A percentile compares a stretch with the other conserved stretches of the same genome.
phyloP scores from a whole-genome alignment of 2,797 vertebrate genomes.

The Helarctos malayanus region DNA sequence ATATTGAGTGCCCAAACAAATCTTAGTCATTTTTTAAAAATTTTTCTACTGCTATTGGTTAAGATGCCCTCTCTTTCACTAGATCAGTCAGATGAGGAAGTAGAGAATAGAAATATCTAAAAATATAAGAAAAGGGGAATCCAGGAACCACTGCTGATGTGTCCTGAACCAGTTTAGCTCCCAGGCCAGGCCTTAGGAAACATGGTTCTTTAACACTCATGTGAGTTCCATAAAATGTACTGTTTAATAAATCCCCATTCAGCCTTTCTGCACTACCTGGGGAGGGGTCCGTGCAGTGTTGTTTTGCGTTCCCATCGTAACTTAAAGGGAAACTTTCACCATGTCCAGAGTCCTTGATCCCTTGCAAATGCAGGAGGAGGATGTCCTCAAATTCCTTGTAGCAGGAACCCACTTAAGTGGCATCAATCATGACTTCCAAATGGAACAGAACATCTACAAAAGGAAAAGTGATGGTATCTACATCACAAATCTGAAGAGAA shows the following conservation, averaged over 20 bases:
- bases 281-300: neutral
- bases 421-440: neutral
- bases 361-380: neutral
- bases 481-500: neutral
- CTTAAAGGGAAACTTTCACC: neutral
- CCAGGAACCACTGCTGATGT: neutral
- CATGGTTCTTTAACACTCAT: neutral
- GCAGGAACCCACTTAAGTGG: neutral
- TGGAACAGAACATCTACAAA: neutral
- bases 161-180: neutral
- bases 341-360: neutral
- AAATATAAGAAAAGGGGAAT: neutral
- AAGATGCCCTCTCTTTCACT: neutral
- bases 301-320: neutral
- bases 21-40: neutral
- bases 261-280: neutral
- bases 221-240: constrained; percentile 33
- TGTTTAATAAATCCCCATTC: neutral
- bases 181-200: neutral
- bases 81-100: neutral
- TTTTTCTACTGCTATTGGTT: neutral
- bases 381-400: neutral
- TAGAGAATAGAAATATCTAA: neutral
- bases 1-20: neutral
- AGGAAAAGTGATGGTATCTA: neutral